Base-by-base conservation (phyloP, 2,797 vertebrate species). In the Phrynocephalus forsythii region DNA sequence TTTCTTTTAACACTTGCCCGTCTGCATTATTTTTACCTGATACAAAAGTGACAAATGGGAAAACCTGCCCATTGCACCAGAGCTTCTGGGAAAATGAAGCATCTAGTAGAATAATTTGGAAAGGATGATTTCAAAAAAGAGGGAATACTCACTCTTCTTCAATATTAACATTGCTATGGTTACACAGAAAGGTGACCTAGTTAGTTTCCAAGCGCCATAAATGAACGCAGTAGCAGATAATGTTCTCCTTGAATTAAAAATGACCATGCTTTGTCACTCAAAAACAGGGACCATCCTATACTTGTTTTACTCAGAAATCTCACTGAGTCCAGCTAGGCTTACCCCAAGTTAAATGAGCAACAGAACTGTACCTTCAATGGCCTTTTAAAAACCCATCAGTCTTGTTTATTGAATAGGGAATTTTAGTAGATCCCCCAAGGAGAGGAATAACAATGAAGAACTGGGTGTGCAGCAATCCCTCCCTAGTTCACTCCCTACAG, bases 11-110 rank as follows among this genome's bases (percentile, higher is more conserved):
- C n/a, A 69, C 7, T 75, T 44, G 10, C 3, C 50, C 0, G 20
- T 2, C 78, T 0, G 4, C 52, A 66, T 3, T 38, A 71, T 69
- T 0, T 1, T 6, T 7, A 9, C 71, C 3, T 73, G 80, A 22
- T 0, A 0, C 0, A 71, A 16, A 52, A 52, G 28, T 6, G 44
- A 1, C 38, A 0, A 1, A 28, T 24, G 48, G n/a, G 75, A 56
- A 0, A 48, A 22, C 10, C 28, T 75, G 2, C 33, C 33, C 8
- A 0, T 18, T 1, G 4, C 0, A 69, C 30, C 11, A 11, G 26
- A 16, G 7, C 63, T 85, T 20, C 22, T 2, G 3, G 56, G 38
- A 52, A 28, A 0, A 3, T 30, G 1, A 2, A 67, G 4, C n/a
- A 26, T 52, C 3, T 33, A 8, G 5, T 6, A 28, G 22, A 6